Evolutionary conservation across 2,797 vertebrate genomes (phyloP), one percentile per base, ranked within the genome.

Genomic region (Chanos chanos): DNA sequence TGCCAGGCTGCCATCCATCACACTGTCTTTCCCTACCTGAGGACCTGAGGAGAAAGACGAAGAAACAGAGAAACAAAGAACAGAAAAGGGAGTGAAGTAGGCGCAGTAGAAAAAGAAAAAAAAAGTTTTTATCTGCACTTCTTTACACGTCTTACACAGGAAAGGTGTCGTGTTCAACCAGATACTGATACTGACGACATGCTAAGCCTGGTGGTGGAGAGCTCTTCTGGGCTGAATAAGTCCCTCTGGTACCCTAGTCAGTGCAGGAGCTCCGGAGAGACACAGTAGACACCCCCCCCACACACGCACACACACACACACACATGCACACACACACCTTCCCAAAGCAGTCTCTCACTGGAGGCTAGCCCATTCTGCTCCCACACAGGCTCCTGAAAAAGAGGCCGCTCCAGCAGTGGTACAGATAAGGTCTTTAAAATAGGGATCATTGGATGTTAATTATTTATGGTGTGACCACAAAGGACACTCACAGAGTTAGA

Each of bases 401-500:
- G 22, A 21, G 39, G 48, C 21, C 40, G 13, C 61, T 25, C 49
- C 61, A 60, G 61, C 18, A 52, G 56, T 63, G 61, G 63, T 77
- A 76, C 77, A 73, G 83, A 83, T 83, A 81, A 78, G 80, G 79
- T 82, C 87, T 87, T 88, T 86, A 85, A 87, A 86, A 84, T 77
- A 77, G 85, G 83, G 86, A 87, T 88, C 84, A 82, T 85, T 88
- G 86, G 85, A 76, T 87, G 88, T 89, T 86, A 85, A 89, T 89
- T 87, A 88, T 89, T 86, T 85, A 86, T 78, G 75, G 80, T 74
- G 74, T 85, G 85, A 89, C 86, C 87, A 85, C 87, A 87, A 78
- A 89, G 87, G 87, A 84, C 85, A 77, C 77, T 79, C 73, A 73
- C 77, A 83, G 81, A 78, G 77, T 78, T 77, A 75, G 78, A 83